Evolutionary conservation across 2,797 vertebrate species (phyloP).

Genomic region (Apogon hyalosoma): DNA sequence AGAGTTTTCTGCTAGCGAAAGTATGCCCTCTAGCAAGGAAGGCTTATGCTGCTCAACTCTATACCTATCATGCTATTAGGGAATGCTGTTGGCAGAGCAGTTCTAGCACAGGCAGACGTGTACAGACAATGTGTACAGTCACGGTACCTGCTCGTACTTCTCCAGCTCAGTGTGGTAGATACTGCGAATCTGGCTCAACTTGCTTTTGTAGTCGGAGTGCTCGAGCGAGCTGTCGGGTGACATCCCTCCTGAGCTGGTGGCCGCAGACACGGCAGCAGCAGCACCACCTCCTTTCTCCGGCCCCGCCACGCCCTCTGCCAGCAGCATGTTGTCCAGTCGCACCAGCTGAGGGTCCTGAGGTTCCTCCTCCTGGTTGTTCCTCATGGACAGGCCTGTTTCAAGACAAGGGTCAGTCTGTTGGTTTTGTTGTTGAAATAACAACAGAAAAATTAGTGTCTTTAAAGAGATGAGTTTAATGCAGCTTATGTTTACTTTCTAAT

Average conservation of each 20-base stretch:
- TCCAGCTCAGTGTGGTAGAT: slow-evolving; percentile 95
- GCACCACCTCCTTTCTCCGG: slow-evolving; percentile 90
- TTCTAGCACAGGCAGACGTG: slow-evolving; percentile 63
- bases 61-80: slow-evolving; percentile 51
- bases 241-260: slow-evolving; percentile 88
- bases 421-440: slow-evolving; percentile 7
- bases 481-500: too few relatives aligned
- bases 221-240: slow-evolving; percentile 93
- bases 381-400: slow-evolving; percentile 89
- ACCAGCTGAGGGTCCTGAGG: slow-evolving; percentile 91
- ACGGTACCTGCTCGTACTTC: slow-evolving; percentile 93
- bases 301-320: slow-evolving; percentile 92
- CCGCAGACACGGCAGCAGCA: slow-evolving; percentile 84
- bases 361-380: slow-evolving; percentile 90
- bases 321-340: slow-evolving; percentile 93
- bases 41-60: slow-evolving; percentile 26
- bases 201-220: slow-evolving; percentile 94
- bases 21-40: neutral
- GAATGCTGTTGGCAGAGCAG: slow-evolving; percentile 27
- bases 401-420: slow-evolving; percentile 16
- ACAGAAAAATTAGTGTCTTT: neutral
- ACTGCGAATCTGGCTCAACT: slow-evolving; percentile 92
- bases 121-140: slow-evolving; percentile 20
- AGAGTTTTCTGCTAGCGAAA: neutral
- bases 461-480: too few relatives aligned